Percentiles rank a stretch among this genome's conserved stretches.
These are phyloP conservation scores for Tarsius wallacei DNA, from an alignment of 2,797 vertebrate genomes.

Conservation along the genomic window DNA sequence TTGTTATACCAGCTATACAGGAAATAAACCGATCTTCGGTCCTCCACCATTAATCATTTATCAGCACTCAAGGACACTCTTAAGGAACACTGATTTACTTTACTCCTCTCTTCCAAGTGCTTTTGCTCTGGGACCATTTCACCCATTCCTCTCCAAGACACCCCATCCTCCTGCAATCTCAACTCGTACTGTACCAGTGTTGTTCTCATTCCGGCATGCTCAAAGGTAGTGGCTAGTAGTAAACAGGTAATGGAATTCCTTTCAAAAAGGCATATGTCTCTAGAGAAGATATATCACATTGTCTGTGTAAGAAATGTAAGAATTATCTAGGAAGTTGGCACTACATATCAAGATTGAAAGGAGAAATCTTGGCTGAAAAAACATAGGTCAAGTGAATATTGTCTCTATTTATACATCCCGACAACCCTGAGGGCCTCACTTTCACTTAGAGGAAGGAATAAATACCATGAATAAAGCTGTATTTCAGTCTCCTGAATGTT, in stretches of 20 bases:
- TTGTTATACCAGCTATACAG: neutral
- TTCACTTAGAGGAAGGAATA: slow-evolving; percentile 67
- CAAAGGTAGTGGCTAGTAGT: slow-evolving; percentile 31
- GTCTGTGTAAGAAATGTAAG: slow-evolving; percentile 31
- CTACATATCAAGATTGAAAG: slow-evolving; percentile 54
- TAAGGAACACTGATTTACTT: slow-evolving; percentile 73
- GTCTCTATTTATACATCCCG: slow-evolving; percentile 51
- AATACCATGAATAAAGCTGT: slow-evolving; percentile 56
- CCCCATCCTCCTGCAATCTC: neutral
- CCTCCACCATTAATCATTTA: slow-evolving; percentile 81
- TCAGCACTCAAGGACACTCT: slow-evolving; percentile 78
- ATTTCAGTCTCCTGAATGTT: slow-evolving; percentile 63
- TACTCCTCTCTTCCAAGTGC: slow-evolving; percentile 46
- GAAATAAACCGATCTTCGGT: slow-evolving; percentile 71
- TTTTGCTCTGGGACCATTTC: slow-evolving; percentile 9
- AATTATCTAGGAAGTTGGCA: slow-evolving; percentile 67
- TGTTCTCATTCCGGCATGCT: slow-evolving; percentile 12
- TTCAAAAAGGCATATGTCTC: slow-evolving; percentile 56
- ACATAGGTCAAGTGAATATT: slow-evolving; percentile 56
- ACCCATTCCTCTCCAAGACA: neutral
- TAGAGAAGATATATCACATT: slow-evolving; percentile 50
- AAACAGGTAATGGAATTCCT: slow-evolving; percentile 65
- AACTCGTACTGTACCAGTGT: slow-evolving; percentile 34
- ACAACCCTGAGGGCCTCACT: neutral
- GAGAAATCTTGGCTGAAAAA: slow-evolving; percentile 71